Base-by-base conservation (phyloP, 2,888 invertebrate species). In the Selenia dentaria region DNA sequence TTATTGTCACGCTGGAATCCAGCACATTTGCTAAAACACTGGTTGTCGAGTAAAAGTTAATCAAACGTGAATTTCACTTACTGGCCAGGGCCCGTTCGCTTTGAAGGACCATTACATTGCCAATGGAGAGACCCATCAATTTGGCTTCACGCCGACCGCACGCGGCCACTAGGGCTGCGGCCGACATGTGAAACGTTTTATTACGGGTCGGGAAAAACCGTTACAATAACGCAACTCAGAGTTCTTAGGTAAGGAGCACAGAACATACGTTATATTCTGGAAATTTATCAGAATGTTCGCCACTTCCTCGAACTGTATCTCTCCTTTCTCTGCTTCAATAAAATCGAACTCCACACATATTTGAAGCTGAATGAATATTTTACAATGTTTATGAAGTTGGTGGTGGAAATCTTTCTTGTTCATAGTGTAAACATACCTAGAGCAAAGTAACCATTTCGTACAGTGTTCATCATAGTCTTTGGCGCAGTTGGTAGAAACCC, bases 91-190 rank as follows among this genome's bases (percentile, higher is more conserved):
- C 73, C 75, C 79, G 79, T 83, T 78, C 83, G 77, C 83, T 88
- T 85, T 86, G 87, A 87, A 86, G 87, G 83, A 80, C 85, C 87
- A 85, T 87, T 88, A 83, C 84, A 79, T 83, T 79, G 83, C 73
- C 83, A 81, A 85, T 82, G 83, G 84, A 85, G 87, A 80, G 87
- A 83, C 80, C 85, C 84, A 88, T 88, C 87, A 88, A 88, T 88
- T 85, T 84, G 74, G 84, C 73, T 81, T 79, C 79, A 81, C 78
- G 85, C 85, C 83, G 83, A 75, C 80, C 83, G 83, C 87, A 84
- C 83, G 82, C 80, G 79, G 76, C 68, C 70, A 67, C 63, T 68
- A 66, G 70, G 58, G 58, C 79, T 84, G 85, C 61, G 76, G 70
- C 66, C 78, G 87, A 88, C 85, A 84, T 84, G 83, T 80, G 83